phyloP scores from a whole-genome alignment of 2,113 vertebrate genomes.

The Phaethornis superciliosus region DNA sequence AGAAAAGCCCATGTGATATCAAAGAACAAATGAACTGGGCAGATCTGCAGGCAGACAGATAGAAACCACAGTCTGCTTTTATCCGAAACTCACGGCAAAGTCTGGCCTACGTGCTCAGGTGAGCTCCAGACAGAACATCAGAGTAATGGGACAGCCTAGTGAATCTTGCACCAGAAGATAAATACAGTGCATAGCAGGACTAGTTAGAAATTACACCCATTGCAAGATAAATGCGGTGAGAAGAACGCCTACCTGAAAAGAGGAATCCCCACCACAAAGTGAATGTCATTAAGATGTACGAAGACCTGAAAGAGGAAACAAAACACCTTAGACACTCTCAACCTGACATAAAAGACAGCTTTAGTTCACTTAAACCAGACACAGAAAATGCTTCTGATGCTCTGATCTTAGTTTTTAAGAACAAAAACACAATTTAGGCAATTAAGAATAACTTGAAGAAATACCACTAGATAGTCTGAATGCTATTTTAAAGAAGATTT shows the following conservation, averaged over 20 bases:
- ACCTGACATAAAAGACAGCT: background rate
- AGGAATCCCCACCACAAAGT: conserved; percentile 87
- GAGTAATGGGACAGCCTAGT: background rate
- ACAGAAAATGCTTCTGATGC: background rate
- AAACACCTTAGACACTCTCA: background rate
- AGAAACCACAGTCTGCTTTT: background rate
- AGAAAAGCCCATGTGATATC: background rate
- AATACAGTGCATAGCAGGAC: background rate
- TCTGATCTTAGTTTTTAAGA: background rate
- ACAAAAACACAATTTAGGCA: background rate
- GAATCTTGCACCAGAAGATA: background rate
- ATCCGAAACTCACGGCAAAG: background rate
- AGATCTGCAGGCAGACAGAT: background rate
- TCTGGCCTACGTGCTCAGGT: background rate
- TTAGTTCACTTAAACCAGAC: background rate
- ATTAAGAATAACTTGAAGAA: background rate
- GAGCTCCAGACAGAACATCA: background rate
- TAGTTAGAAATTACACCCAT: background rate
- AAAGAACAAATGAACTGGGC: background rate
- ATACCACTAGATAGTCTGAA: background rate
- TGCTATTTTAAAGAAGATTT: background rate
- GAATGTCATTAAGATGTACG: conserved; percentile 85
- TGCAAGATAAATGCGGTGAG: background rate
- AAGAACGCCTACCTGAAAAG: conserved; percentile 82
- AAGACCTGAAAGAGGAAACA: conserved; percentile 79